Base-by-base conservation (phyloP, 2,113 vertebrate genomes). In the Oxygymnocypris stewartii region DNA sequence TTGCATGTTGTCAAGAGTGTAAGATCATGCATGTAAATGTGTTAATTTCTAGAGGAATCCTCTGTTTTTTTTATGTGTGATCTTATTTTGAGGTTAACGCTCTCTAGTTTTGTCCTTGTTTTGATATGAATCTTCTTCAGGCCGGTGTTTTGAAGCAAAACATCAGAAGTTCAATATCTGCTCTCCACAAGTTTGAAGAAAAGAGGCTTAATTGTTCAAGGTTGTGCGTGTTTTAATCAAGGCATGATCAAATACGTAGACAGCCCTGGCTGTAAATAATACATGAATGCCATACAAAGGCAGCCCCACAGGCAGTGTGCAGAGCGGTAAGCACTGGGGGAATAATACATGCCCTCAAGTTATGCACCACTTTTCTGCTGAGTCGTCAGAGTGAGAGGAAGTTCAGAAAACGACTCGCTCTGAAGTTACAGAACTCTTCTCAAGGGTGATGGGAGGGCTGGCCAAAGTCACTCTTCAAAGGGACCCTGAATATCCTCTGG, bases 261-360 rank as follows among this genome's bases (percentile, higher is more conserved):
- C 81, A 82, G 87, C 82, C 89, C 90, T 74, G 44, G 89, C 86
- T 93, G 79, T 94, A 93, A 94, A 94, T 94, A 94, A 94, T 92
- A 93, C 90, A 93, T 94, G 89, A 93, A 91, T 90, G 81, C 74
- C 90, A 89, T 86, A 87, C 89, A 89, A 82, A 89, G 88, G 89
- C 80, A 82, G 86, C 87, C 90, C 92, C 92, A 90, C 86, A 88
- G 87, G 89, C 89, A 28, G 69, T 87, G 82, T 87, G 86, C 81
- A 79, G 87, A 80, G 75, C 49, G 77, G 54, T 81, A 84, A 78
- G 71, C 91, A 87, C 89, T 87, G 92, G 90, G 92, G 87, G 89
- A 87, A 85, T 90, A 65, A 83, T 80, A 73, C 84, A 83, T 87
- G 89, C 87, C 87, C 89, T 90, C 87, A 69, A 86, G 87, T 85